Conservation (phyloP, 2,888 invertebrate species). For the Odontocolon sp. region DNA sequence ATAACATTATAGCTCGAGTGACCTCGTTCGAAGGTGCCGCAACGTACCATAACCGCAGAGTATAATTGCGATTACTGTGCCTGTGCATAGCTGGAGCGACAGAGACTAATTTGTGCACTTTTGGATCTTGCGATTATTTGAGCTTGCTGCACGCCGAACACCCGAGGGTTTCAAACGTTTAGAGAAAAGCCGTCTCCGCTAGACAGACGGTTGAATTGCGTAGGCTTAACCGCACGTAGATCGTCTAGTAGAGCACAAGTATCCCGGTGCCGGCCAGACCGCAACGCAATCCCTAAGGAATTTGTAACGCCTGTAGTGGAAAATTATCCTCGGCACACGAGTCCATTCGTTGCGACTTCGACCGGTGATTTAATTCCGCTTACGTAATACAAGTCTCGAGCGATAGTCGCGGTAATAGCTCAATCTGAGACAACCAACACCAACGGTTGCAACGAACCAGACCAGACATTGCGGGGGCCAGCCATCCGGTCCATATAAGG, state of each 20-base stretch:
- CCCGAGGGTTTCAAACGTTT: constrained; percentile 30
- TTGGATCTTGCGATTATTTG: constrained; percentile 48
- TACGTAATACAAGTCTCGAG: too few relatives aligned
- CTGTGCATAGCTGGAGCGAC: neutral
- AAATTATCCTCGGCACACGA: neutral
- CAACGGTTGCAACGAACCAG: neutral
- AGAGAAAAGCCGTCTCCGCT: neutral
- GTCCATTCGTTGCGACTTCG: constrained; percentile 5
- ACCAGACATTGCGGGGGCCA: constrained; percentile 45
- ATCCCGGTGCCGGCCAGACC: neutral
- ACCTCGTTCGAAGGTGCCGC: constrained; percentile 39
- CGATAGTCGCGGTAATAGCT: too few relatives aligned
- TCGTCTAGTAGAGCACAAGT: neutral
- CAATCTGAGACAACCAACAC: constrained; percentile 11
- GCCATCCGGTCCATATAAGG: constrained; percentile 33
- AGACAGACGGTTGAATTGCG: neutral
- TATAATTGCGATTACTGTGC: constrained; percentile 41
- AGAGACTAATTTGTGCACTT: constrained; percentile 46
- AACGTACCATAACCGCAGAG: constrained; percentile 25
- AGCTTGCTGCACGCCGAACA: constrained; percentile 27
- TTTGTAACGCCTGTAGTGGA: constrained; percentile 3
- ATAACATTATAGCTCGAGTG: constrained; percentile 32
- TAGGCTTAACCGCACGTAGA: neutral
- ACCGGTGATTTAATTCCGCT: constrained; percentile 35
- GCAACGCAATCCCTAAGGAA: neutral